Evolutionary conservation across 2,113 vertebrate species (phyloP).

Genomic region (Pogona vitticeps): DNA sequence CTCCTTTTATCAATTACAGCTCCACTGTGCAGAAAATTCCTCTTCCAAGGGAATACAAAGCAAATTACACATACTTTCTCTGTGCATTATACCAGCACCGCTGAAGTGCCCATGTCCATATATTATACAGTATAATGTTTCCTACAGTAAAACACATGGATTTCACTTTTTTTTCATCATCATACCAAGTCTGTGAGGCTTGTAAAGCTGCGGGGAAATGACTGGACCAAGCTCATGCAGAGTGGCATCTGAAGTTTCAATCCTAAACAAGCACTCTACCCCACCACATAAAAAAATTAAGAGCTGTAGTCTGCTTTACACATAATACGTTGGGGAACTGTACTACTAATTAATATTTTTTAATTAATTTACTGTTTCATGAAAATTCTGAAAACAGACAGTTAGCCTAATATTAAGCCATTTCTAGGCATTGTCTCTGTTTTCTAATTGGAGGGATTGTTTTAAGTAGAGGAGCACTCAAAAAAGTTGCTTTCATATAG

Average conservation of each 20-base stretch:
- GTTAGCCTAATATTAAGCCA: neutral
- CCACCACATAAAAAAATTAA: neutral
- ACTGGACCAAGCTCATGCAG: too few species aligned
- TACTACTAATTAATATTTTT: neutral
- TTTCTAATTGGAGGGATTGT: neutral
- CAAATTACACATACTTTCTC: neutral
- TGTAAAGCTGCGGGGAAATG: too few species aligned
- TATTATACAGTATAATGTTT: neutral
- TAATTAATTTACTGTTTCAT: neutral
- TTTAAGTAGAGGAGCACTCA: neutral
- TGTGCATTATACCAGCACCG: neutral
- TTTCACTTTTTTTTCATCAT: too few species aligned
- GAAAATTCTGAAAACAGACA: neutral
- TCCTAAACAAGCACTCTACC: too few species aligned
- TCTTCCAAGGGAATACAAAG: neutral
- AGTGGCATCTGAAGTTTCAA: too few species aligned
- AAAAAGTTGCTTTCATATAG: neutral
- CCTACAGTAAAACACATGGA: too few species aligned
- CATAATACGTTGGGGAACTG: neutral
- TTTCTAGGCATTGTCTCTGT: neutral
- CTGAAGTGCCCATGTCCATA: neutral
- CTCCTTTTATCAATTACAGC: neutral
- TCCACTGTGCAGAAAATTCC: neutral
- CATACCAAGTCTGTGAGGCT: too few species aligned
- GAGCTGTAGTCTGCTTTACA: neutral